Base-by-base conservation (phyloP, 1,140 invertebrate species). In the Drosophila lacertosa region DNA sequence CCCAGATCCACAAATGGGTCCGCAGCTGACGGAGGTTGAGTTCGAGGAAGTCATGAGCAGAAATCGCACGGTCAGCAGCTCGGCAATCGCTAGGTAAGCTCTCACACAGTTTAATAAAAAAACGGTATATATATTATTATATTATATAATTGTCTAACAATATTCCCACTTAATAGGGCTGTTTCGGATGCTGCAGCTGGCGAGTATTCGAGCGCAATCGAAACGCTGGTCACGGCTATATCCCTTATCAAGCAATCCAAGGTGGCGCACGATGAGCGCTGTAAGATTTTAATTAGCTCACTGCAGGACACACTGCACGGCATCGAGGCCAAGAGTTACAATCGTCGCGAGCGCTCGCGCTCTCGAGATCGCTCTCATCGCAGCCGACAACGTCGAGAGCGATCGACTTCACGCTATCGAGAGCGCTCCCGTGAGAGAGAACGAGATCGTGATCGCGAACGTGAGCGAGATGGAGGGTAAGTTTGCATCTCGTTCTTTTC, bases 161-260 rank as follows among this genome's bases (percentile, higher is more conserved):
- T n/a, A 37, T 48, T 16, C 1, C 1, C 16, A 20, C 3, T 4
- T 4, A 48, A 13, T 44, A 93, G 98, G 69, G 99, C 99, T 10
- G 98, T 99, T 10, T 97, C 97, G 33, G 99, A 99, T 93, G 99
- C 99, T 1, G 97, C 98, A 22, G 97, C 97, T 58, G 97, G 97
- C 10, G 98, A 99, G 92, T 99, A 98, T 92, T 96, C 97, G 0
- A 98, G 97, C 92, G 99, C 99, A 44, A 99, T 99, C 83, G 98
- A 99, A 92, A 99, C 99, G 4, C 92, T 99, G 62, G 97, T 99
- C 3, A 99, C 99, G 1, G 99, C 99, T 2, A 99, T 99, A 76
- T 99, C 98, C 3, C 92, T 99, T 15, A 99, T 99, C 65, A 99
- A 99, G 92, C 98, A 99, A 92, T 99, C 98, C 15, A 99, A 99